Percentiles rank a stretch among this genome's conserved stretches.
phyloP scores from a whole-genome alignment of 2,113 vertebrate genomes.

The Pongo pygmaeus region DNA sequence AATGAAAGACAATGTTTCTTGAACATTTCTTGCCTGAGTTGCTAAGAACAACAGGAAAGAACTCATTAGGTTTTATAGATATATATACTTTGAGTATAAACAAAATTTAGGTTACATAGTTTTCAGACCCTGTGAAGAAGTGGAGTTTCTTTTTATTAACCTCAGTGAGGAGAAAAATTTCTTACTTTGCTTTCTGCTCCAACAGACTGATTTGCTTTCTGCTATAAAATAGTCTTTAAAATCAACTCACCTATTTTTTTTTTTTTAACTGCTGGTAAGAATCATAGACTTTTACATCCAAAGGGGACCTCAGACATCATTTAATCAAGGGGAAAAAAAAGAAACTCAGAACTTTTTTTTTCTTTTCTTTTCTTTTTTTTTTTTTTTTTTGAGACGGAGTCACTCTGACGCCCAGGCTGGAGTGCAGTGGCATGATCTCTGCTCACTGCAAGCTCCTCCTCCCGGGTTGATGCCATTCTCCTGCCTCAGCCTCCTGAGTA shows the following conservation, averaged over 20 bases:
- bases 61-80: not conserved
- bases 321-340: not conserved
- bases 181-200: not conserved
- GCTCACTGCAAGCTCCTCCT: too few species aligned
- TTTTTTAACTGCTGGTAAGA: not conserved
- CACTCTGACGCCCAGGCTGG: too few species aligned
- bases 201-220: not conserved
- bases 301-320: not conserved
- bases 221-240: not conserved
- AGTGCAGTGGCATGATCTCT: too few species aligned
- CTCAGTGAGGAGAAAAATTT: not conserved
- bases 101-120: not conserved
- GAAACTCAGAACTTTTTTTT: not conserved
- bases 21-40: not conserved
- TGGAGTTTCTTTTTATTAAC: conserved; percentile 21
- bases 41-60: not conserved
- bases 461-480: too few species aligned
- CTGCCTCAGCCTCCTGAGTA: too few species aligned
- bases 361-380: too few species aligned
- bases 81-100: not conserved
- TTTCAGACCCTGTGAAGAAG: conserved; percentile 20
- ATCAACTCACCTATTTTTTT: not conserved
- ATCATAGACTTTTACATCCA: not conserved
- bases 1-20: not conserved
- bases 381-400: too few species aligned